Evolutionary conservation across 1,140 invertebrate species (phyloP), one percentile per base, ranked within the genome.

Genomic region (Cryptotermes secundus): DNA sequence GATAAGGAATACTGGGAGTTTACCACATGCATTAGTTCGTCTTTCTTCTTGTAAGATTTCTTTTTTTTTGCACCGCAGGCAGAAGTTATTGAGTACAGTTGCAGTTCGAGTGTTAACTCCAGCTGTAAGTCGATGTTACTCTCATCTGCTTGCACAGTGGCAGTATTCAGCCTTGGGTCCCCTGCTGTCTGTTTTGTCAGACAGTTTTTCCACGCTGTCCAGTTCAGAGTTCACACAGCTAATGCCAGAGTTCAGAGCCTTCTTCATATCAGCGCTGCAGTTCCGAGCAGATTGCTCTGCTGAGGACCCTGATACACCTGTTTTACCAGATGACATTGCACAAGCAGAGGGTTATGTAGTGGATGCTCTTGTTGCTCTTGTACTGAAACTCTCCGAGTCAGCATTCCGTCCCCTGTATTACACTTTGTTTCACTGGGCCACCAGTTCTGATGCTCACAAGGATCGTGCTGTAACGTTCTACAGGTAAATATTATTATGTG

Each of bases 321-420:
- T 81, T 9, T 26, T 4, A 34, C 38, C n/a, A 31, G 84, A 89
- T 7, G 87, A 89, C 36, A 87, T 92, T 0, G 85, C 88, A n/a
- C 79, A 86, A 2, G 90, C 95, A 0, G 97, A 99, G 90, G 91
- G 92, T 26, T 90, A 92, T 87, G 92, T 96, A 0, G 92, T 96
- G 1, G 93, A 95, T 83, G 93, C 96, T 1, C 89, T 98, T 34
- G 93, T 95, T 9, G 90, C 92, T 59, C 92, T 98, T 83, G 93
- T 98, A 34, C 89, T 98, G 12, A 98, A 98, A 89, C 89, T 99
- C 31, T 97, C 96, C 22, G 97, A 98, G 89, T 93, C 93, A 1
- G 94, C 93, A 34, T 99, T 99, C 88, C 93, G 95, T 86, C 96
- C 97, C 7, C 92, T 98, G 82, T 97, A 97, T 89, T 94, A 95